Evolutionary conservation across 2,113 vertebrate genomes (phyloP).

Genomic region (Gobio gobio): DNA sequence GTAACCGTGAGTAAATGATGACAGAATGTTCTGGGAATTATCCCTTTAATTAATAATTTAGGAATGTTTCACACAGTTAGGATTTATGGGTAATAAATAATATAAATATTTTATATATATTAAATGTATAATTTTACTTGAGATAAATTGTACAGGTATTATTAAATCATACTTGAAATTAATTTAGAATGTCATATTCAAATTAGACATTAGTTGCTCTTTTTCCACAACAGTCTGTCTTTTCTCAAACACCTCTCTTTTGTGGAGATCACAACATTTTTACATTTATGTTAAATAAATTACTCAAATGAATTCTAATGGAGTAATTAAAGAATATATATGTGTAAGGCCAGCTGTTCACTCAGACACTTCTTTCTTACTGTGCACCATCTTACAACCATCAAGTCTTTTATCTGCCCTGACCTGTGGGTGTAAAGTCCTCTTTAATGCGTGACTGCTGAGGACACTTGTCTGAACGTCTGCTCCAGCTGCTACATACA

Average conservation of each 20-base stretch:
- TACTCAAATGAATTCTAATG: background rate
- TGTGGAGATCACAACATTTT: too few relatives aligned
- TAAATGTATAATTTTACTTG: too few relatives aligned
- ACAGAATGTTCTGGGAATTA: too few relatives aligned
- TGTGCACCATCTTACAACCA: conserved; percentile 20
- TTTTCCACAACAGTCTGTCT: background rate
- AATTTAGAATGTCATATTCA: background rate
- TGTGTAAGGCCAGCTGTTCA: conserved; percentile 23
- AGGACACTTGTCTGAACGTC: conserved; percentile 57
- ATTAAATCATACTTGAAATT: conserved; percentile 15
- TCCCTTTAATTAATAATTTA: background rate
- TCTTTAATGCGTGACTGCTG: conserved; percentile 69
- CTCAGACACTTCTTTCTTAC: conserved; percentile 33
- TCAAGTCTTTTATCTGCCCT: conserved; percentile 58
- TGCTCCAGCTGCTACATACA: conserved; percentile 45
- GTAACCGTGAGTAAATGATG: too few relatives aligned
- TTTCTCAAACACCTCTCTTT: background rate
- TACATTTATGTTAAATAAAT: background rate
- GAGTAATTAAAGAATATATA: background rate
- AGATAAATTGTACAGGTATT: background rate
- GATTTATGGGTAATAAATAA: background rate
- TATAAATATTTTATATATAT: too few relatives aligned
- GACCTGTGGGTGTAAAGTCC: conserved; percentile 74
- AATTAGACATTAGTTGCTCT: background rate
- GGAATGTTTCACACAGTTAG: background rate